phyloP scores from a whole-genome alignment of 37 sponge, comb jelly and placozoan species.

The Corticium candelabrum region DNA sequence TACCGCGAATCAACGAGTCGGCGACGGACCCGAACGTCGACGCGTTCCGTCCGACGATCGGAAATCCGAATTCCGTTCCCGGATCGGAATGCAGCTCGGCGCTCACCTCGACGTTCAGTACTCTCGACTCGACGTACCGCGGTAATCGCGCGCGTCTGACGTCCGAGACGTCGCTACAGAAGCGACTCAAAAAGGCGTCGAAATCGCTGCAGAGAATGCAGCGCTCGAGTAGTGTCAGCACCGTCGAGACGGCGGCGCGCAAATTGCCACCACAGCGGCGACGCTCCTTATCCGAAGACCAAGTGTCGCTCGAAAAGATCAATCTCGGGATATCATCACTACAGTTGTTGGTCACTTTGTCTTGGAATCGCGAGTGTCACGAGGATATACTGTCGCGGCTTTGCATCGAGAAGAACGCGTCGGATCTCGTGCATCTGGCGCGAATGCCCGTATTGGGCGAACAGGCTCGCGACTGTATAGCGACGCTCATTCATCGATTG shows the following conservation, averaged over 20 bases:
- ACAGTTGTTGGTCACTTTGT: not conserved
- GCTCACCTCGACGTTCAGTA: not conserved
- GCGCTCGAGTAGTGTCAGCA: not conserved
- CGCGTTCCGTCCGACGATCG: no score
- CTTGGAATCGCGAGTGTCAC: not conserved
- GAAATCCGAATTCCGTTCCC: no score
- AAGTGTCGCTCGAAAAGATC: not conserved
- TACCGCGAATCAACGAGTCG: no score
- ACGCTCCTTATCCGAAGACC: not conserved
- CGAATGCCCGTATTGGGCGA: not conserved
- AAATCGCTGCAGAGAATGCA: not conserved
- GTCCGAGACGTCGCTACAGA: not conserved
- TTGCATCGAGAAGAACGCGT: not conserved
- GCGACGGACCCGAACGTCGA: no score
- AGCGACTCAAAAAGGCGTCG: not conserved
- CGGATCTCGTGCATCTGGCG: not conserved
- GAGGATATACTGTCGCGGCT: not conserved
- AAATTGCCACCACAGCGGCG: not conserved
- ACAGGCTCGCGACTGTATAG: not conserved
- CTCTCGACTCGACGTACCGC: not conserved
- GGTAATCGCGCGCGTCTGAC: not conserved
- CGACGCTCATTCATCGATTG: not conserved
- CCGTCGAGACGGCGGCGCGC: not conserved
- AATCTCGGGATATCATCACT: not conserved
- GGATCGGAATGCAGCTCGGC: not conserved